phyloP scores from a whole-genome alignment of 2,797 vertebrate genomes.

The Euphonia xanthogaster region DNA sequence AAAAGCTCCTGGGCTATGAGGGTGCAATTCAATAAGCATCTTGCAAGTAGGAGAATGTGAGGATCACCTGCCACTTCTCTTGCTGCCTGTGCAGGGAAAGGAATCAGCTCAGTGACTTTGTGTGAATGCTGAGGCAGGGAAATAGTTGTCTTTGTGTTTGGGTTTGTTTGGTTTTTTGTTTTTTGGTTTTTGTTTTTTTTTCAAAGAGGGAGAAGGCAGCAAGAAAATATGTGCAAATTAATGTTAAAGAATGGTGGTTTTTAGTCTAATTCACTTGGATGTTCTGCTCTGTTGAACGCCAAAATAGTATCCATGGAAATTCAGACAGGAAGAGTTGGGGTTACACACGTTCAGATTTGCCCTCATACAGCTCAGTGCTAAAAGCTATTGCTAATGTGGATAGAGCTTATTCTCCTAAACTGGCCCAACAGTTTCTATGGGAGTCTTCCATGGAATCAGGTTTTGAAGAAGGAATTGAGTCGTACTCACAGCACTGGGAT shows the following conservation, averaged over 20 bases:
- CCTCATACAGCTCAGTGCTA: background rate
- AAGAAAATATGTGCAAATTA: slow-evolving; percentile 11
- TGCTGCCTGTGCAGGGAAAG: background rate
- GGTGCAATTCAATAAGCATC: background rate
- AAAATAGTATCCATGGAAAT: slow-evolving; percentile 10
- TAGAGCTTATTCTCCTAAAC: background rate
- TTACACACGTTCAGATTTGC: background rate
- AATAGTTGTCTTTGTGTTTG: background rate
- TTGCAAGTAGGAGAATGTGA: background rate
- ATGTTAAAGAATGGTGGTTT: slow-evolving; percentile 12
- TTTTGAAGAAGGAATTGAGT: background rate
- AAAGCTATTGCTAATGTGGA: background rate
- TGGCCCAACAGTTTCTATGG: background rate
- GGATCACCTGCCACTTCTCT: background rate
- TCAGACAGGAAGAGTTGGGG: background rate
- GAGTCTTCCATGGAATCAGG: background rate
- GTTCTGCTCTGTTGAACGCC: background rate
- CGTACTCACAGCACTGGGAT: background rate
- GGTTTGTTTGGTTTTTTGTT: background rate
- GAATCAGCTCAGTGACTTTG: background rate
- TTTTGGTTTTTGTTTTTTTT: background rate
- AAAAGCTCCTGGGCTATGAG: background rate
- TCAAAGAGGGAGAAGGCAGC: background rate
- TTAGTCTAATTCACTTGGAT: background rate
- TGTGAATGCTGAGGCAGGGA: background rate